Percentiles rank a stretch among this genome's conserved stretches.
These are phyloP conservation scores for Drosophila eohydei DNA, from an alignment of 2,888 invertebrate species.

Conservation along the genomic window DNA sequence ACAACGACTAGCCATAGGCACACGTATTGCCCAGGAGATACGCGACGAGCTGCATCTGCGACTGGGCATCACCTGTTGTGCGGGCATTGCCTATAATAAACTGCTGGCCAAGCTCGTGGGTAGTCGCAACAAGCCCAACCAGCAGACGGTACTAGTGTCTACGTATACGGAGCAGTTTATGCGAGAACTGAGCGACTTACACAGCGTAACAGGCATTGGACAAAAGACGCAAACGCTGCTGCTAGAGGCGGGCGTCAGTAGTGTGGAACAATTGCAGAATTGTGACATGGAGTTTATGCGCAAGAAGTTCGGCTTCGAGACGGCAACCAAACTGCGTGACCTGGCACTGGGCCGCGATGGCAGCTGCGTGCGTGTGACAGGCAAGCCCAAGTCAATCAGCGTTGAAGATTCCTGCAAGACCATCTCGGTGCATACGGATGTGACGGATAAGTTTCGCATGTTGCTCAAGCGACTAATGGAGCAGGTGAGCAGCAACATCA, in stretches of 20 bases:
- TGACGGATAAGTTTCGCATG: slow-evolving; percentile 89
- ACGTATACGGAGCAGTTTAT: slow-evolving; percentile 89
- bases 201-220: slow-evolving; percentile 91
- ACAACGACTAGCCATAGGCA: slow-evolving; percentile 88
- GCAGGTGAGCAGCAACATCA: slow-evolving; percentile 85
- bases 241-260: slow-evolving; percentile 88
- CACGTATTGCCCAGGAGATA: slow-evolving; percentile 91
- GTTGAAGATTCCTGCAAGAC: slow-evolving; percentile 92
- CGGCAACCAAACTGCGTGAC: slow-evolving; percentile 89
- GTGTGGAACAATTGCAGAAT: slow-evolving; percentile 89
- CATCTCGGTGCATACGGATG: slow-evolving; percentile 90
- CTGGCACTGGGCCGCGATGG: slow-evolving; percentile 91
- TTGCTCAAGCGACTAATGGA: slow-evolving; percentile 89
- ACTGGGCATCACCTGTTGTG: slow-evolving; percentile 91
- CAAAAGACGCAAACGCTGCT: slow-evolving; percentile 89
- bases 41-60: slow-evolving; percentile 89
- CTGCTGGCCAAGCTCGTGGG: slow-evolving; percentile 92
- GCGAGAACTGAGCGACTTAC: slow-evolving; percentile 87
- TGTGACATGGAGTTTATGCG: slow-evolving; percentile 87
- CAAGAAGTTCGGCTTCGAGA: slow-evolving; percentile 88
- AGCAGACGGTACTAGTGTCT: slow-evolving; percentile 92
- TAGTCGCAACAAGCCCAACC: slow-evolving; percentile 91
- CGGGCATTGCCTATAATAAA: slow-evolving; percentile 94
- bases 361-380: slow-evolving; percentile 89
- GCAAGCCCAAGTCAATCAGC: slow-evolving; percentile 92